Conservation (phyloP, 2,888 invertebrate species). For the Epicampocera succincta region DNA sequence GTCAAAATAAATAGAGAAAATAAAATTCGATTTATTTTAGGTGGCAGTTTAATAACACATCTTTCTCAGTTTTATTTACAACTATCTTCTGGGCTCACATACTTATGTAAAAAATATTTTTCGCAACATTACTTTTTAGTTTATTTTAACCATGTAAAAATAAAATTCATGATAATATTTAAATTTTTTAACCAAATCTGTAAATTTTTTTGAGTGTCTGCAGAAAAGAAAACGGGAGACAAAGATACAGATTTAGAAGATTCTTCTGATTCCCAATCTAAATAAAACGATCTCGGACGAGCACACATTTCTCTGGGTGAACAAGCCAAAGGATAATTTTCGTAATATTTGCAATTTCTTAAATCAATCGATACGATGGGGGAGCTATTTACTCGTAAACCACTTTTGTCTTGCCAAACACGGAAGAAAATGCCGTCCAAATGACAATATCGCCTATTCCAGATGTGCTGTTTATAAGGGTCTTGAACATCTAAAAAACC, state of each 20-base stretch:
- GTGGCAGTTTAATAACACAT: too few species aligned
- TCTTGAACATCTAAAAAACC: slow-evolving; percentile 83
- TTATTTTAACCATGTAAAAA: slow-evolving; percentile 81
- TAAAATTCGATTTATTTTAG: too few species aligned
- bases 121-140: too few species aligned
- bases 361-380: slow-evolving; percentile 81
- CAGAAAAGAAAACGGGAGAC: slow-evolving; percentile 79
- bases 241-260: slow-evolving; percentile 71
- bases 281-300: slow-evolving; percentile 81
- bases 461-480: slow-evolving; percentile 80
- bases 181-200: slow-evolving; percentile 82
- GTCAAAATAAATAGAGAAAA: too few species aligned
- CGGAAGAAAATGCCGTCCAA: slow-evolving; percentile 81
- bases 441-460: slow-evolving; percentile 84
- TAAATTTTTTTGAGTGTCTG: slow-evolving; percentile 82
- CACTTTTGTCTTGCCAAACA: slow-evolving; percentile 83
- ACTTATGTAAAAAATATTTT: too few species aligned
- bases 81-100: too few species aligned
- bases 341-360: slow-evolving; percentile 74
- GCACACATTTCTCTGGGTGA: slow-evolving; percentile 82
- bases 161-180: slow-evolving; percentile 81
- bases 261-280: slow-evolving; percentile 75
- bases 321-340: slow-evolving; percentile 74
- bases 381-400: slow-evolving; percentile 77
- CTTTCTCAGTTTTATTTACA: too few species aligned